A percentile compares a stretch with the other conserved stretches of the same genome.
Evolutionary conservation across 2,888 invertebrate genomes (phyloP).

Genomic region (Antheraea yamamai): DNA sequence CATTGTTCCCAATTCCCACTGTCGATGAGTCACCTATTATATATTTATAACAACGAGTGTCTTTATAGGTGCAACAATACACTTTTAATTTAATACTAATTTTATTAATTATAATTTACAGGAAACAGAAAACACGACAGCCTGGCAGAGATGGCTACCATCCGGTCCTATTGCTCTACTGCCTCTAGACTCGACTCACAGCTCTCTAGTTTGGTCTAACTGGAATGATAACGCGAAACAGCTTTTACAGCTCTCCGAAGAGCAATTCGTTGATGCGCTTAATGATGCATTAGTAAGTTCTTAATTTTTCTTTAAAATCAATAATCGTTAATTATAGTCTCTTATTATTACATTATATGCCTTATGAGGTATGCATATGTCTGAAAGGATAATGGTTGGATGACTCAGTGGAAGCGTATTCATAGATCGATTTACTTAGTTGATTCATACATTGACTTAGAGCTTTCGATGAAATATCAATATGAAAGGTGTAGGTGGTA

Average conservation of each 20-base stretch:
- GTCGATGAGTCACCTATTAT: no score
- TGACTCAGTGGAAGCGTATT: no score
- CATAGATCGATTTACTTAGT: no score
- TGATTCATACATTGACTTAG: no score
- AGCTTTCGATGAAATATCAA: no score
- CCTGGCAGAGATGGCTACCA: slow-evolving; percentile 98
- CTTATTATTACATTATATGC: not conserved
- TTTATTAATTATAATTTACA: slow-evolving; percentile 46
- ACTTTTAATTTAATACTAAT: not conserved
- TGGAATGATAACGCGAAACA: slow-evolving; percentile 87
- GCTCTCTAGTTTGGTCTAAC: slow-evolving; percentile 98
- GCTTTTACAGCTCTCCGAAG: slow-evolving; percentile 85
- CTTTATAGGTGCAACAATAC: no score
- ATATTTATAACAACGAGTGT: no score
- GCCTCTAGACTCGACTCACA: slow-evolving; percentile 89
- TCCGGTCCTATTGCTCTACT: slow-evolving; percentile 95
- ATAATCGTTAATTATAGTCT: not conserved
- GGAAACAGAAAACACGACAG: slow-evolving; percentile 90
- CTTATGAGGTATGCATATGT: not conserved
- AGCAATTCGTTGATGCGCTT: slow-evolving; percentile 92
- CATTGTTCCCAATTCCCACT: no score
- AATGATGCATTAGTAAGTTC: slow-evolving; percentile 90
- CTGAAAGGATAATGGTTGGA: no score
- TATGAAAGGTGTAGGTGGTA: no score
- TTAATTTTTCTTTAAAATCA: no score